Base-by-base conservation (phyloP, 2,888 invertebrate genomes). In the Conomelus anceps region DNA sequence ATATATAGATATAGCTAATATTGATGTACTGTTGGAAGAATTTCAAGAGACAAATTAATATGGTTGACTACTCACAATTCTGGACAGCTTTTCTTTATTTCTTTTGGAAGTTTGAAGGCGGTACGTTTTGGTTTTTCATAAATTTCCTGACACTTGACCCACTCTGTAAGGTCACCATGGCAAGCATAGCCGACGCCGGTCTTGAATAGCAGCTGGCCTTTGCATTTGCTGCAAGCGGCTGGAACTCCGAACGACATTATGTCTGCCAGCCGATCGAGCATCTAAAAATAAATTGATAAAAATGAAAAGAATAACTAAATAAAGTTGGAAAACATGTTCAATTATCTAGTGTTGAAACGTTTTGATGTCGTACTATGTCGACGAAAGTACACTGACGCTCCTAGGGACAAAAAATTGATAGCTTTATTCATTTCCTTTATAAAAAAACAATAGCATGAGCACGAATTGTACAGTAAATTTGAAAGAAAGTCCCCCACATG, bases 161-260 rank as follows among this genome's bases (percentile, higher is more conserved):
- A 99, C 92, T 98, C 98, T 17, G 96, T 96, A 34, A 97, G 92
- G 92, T 96, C 94, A 26, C 98, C 98, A 91, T 95, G 95, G 93
- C 99, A 99, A 91, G 95, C 95, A 93, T 99, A 99, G 4, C 97
- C 97, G 90, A 95, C 94, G 26, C 96, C 96, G 89, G 94, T 94
- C 91, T 94, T 94, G 92, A 96, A 95, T 63, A 95, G 93, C 22
- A 96, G 94, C 92, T 98, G 96, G 0, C 97, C 97, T 0, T 94
- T 95, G 92, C 99, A 99, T 91, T 96, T 96, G 0, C 95, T 93
- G 92, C 99, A 99, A 0, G 95, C 95, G 90, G 95, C 93, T 3
- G 98, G 94, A 1, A 96, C 95, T 29, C 99, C 99, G 94, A 99
- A 99, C 0, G 96, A 95, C 95, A 99, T 96, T 34, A 96, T 94